These are phyloP conservation scores for Pocillopora meandrina DNA, from an alignment of 92 coral and sea anemone genomes.

Conservation along the genomic window DNA sequence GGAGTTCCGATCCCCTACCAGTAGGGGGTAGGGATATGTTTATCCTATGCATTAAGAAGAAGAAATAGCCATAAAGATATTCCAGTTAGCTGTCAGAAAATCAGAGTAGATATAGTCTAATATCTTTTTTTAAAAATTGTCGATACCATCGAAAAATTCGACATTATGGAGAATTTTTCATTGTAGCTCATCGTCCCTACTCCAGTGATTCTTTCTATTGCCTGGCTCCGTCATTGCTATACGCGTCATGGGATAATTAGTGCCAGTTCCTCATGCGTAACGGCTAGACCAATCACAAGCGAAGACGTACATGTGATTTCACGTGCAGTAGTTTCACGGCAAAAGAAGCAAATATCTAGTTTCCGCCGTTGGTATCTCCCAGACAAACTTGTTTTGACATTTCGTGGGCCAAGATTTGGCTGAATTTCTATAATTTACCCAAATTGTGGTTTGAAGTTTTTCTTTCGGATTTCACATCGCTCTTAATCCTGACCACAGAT, in stretches of 20 bases:
- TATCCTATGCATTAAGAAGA: not conserved
- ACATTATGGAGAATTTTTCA: not conserved
- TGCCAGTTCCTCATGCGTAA: slow-evolving; percentile 24
- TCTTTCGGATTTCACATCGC: not conserved
- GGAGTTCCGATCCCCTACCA: not conserved
- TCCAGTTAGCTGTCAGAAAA: not conserved
- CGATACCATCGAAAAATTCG: not conserved
- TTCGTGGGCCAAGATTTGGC: not conserved
- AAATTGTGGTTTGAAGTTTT: not conserved
- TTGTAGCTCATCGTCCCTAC: not conserved
- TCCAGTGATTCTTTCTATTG: not conserved
- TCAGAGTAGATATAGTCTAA: too few relatives aligned
- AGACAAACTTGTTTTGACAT: slow-evolving; percentile 18
- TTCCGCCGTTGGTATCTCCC: not conserved
- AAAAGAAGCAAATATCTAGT: slow-evolving; percentile 10
- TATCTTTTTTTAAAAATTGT: not conserved
- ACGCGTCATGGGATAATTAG: slow-evolving; percentile 8
- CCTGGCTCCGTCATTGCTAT: not conserved
- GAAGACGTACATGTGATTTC: slow-evolving; percentile 44
- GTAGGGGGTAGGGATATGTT: not conserved
- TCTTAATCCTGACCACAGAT: too few relatives aligned
- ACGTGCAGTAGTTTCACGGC: slow-evolving; percentile 58
- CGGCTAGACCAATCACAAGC: slow-evolving; percentile 37
- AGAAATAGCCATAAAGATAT: not conserved
- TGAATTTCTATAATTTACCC: not conserved